Evolutionary conservation across 35 echinoderm and acorn worm species (phyloP).

Genomic region (Apostichopus californicus): DNA sequence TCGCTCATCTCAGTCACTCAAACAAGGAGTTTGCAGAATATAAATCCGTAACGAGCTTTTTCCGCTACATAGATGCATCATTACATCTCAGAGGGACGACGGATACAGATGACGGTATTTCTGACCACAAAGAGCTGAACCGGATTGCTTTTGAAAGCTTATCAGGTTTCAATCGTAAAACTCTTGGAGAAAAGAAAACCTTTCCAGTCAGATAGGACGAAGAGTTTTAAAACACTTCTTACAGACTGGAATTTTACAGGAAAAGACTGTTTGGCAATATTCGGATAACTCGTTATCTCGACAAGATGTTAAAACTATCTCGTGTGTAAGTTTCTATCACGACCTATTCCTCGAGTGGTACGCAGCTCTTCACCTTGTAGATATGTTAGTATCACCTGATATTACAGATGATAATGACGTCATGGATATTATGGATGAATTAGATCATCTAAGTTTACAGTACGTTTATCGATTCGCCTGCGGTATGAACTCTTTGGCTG

Average conservation of each 20-base stretch:
- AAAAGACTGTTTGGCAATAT: not conserved
- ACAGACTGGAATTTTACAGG: not conserved
- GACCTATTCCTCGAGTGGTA: not conserved
- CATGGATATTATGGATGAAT: constrained; percentile 8
- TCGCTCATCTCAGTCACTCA: not conserved
- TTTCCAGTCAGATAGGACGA: no score
- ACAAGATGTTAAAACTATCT: not conserved
- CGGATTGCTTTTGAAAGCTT: constrained; percentile 9
- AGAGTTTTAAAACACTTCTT: not conserved
- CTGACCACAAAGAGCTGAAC: not conserved
- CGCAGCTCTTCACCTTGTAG: not conserved
- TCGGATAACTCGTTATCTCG: not conserved
- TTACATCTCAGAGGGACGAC: not conserved
- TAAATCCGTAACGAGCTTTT: not conserved
- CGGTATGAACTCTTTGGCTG: constrained; percentile 3
- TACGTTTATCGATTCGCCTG: constrained; percentile 4
- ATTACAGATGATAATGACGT: not conserved
- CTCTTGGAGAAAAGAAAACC: not conserved
- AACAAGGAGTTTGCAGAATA: not conserved
- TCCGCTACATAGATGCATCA: not conserved
- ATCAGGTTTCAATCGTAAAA: not conserved
- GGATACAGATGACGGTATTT: not conserved
- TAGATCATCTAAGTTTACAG: not conserved
- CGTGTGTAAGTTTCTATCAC: not conserved
- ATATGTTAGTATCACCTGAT: not conserved